These are phyloP conservation scores for Procavia capensis DNA, from an alignment of 2,113 vertebrate genomes.

Conservation along the genomic window DNA sequence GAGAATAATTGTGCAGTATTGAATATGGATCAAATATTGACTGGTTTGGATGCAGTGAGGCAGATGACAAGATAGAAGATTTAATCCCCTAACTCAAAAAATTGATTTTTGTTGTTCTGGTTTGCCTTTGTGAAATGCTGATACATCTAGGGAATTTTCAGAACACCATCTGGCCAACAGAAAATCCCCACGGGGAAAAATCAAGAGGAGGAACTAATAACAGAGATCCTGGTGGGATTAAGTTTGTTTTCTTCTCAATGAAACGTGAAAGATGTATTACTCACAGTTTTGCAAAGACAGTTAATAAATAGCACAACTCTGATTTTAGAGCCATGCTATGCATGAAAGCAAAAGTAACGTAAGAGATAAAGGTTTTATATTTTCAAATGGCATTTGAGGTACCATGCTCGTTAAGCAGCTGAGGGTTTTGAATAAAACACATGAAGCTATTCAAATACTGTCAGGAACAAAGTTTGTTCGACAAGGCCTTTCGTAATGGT, in stretches of 20 bases:
- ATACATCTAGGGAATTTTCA: not conserved
- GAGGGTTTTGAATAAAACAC: constrained; percentile 19
- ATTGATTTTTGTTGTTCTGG: constrained; percentile 9
- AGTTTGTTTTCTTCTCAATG: constrained; percentile 72
- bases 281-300: constrained; percentile 53
- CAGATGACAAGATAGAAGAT: not conserved
- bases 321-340: constrained; percentile 55
- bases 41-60: not conserved
- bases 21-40: not conserved
- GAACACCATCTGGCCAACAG: constrained; percentile 24
- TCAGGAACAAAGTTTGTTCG: not conserved
- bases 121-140: not conserved
- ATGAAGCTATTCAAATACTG: not conserved
- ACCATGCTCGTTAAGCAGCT: not conserved
- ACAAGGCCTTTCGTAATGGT: not conserved
- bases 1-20: not conserved
- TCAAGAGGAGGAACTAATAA: constrained; percentile 61
- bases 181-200: not conserved
- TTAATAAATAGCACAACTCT: constrained; percentile 69
- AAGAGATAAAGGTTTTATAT: constrained; percentile 65
- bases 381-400: constrained; percentile 57
- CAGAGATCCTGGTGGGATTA: constrained; percentile 74
- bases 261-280: constrained; percentile 68
- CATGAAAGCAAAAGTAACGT: constrained; percentile 64
- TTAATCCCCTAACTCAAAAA: constrained; percentile 36